Conservation (phyloP, 2,888 invertebrate species). For the Resseliella maxima region DNA sequence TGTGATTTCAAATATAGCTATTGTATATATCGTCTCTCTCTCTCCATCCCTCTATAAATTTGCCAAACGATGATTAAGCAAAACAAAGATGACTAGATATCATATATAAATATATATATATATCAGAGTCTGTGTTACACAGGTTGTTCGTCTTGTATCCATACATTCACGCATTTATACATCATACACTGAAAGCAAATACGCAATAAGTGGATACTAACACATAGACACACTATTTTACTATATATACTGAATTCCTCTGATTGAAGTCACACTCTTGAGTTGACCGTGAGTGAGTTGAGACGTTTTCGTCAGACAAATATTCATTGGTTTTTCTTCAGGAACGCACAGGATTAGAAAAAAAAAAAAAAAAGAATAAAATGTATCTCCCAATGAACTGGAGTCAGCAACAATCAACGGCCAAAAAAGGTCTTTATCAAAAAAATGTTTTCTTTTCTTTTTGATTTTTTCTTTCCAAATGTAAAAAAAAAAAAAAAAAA, state of each 20-base stretch:
- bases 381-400: not conserved
- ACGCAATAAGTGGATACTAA: not conserved
- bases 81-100: not conserved
- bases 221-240: not conserved
- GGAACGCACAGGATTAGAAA: not conserved
- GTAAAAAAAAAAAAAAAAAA: too few species aligned
- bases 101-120: too few species aligned
- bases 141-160: not conserved
- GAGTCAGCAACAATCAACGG: not conserved
- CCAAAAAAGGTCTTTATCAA: constrained; percentile 20
- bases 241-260: not conserved
- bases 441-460: not conserved
- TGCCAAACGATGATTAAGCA: not conserved
- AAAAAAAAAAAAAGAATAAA: not conserved
- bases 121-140: too few species aligned
- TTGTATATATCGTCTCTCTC: not conserved
- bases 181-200: not conserved
- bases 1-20: not conserved
- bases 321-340: not conserved
- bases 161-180: not conserved
- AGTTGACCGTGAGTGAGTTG: constrained; percentile 18
- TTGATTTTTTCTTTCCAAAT: not conserved
- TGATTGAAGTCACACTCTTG: not conserved
- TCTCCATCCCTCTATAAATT: not conserved
- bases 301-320: not conserved